These are phyloP conservation scores for Andrena bicolor DNA, from an alignment of 2,888 invertebrate genomes.

Conservation along the genomic window DNA sequence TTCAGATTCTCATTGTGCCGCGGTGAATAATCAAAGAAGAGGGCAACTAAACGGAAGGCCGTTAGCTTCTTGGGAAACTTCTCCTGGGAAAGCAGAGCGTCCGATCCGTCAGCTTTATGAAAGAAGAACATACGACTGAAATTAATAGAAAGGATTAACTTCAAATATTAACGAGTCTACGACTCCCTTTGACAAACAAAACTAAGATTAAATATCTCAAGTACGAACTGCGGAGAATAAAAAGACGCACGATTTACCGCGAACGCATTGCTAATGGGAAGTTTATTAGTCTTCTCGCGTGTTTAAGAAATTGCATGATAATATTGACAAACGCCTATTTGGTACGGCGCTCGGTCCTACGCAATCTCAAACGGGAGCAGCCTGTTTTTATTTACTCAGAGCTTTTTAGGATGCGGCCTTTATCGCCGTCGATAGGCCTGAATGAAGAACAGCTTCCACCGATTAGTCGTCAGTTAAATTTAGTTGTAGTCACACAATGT, in stretches of 20 bases:
- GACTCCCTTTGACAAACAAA: no score
- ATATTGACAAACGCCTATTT: background rate
- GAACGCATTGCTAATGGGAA: background rate
- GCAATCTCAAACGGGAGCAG: background rate
- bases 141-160: no score
- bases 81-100: no score
- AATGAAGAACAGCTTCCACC: constrained; percentile 64
- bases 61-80: no score
- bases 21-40: background rate
- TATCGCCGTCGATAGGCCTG: constrained; percentile 55
- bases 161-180: no score
- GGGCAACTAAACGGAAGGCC: no score
- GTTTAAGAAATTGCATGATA: background rate
- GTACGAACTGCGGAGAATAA: background rate
- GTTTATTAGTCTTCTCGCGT: background rate
- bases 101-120: no score
- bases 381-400: constrained; percentile 33
- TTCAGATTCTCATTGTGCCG: constrained; percentile 19
- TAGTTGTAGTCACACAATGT: constrained; percentile 66
- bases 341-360: background rate
- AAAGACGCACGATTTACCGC: background rate
- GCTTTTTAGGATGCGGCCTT: constrained; percentile 28
- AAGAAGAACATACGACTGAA: no score
- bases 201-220: no score
- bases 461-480: constrained; percentile 75